Evolutionary conservation across 2,113 vertebrate species (phyloP), one percentile per base, ranked within the genome.

Genomic region (Peromyscus polionotus): DNA sequence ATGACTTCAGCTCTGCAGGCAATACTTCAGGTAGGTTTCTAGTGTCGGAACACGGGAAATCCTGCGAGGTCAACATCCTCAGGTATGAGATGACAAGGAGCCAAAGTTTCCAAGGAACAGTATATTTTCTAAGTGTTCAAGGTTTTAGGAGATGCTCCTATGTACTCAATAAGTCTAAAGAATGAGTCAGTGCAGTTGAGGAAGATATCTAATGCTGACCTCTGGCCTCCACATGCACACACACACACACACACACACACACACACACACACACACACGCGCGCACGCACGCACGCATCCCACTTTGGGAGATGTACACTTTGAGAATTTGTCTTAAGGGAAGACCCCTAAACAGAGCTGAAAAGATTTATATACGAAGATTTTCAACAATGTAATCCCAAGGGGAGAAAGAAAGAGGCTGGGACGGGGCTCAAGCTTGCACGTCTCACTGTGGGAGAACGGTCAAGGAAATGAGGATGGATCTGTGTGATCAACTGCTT

Each of bases 311-410:
- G 90, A 36, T 33, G 63, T 79, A 54, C 13, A 26, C 79, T 93
- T 96, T 87, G 94, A 95, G 57, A 93, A 87, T 95, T 88, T 79
- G 91, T 96, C 77, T 68, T 83, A 94, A 75, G 67, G 65, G 67
- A 86, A 84, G 28, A 88, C 68, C 75, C 48, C 90, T 88, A 73
- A 96, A 67, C 73, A 45, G 93, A 96, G 28, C 59, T 67, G 57
- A 57, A 94, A 85, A 88, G 19, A 17, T 93, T 93, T 76, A 73
- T 3, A 61, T 31, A 63, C 59, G 73, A 88, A 86, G 70, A 63
- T 88, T 95, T 83, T 95, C 77, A 76, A 85, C 94, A 93, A 45
- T 39, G 28, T 36, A 88, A 93, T 33, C 26, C n/a, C 6, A 54
- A 96, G n/a, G 39, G 22, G n/a, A 2, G 14, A 17, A 28, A 57